phyloP scores from a whole-genome alignment of 1,140 invertebrate species.

The Zaprionus camerounensis region DNA sequence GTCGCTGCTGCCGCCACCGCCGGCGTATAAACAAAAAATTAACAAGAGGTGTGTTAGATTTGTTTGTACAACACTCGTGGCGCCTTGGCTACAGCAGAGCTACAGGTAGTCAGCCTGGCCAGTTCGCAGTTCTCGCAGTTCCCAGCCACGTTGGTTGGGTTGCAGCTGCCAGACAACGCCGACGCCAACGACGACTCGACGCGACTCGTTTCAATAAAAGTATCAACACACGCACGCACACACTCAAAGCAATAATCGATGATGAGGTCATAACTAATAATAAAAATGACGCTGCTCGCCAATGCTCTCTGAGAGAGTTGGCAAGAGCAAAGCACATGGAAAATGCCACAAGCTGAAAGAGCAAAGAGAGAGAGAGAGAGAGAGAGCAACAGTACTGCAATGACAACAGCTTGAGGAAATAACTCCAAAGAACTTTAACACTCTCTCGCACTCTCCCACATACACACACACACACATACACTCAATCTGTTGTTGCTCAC shows the following conservation, averaged over 20 bases:
- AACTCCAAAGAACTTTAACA: conserved; percentile 28
- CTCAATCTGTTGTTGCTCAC: background rate
- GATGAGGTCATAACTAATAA: conserved; percentile 84
- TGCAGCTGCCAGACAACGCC: conserved; percentile 38
- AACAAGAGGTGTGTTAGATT: conserved; percentile 64
- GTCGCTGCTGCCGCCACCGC: conserved; percentile 3
- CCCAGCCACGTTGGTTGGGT: conserved; percentile 36
- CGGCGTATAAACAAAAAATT: conserved; percentile 37
- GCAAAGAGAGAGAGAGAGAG: conserved; percentile 7
- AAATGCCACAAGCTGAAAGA: conserved; percentile 21
- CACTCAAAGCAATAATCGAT: conserved; percentile 80
- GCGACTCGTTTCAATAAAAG: conserved; percentile 75
- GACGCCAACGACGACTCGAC: conserved; percentile 36
- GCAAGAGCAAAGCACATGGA: conserved; percentile 50
- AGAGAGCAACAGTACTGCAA: conserved; percentile 7
- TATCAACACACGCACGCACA: conserved; percentile 62
- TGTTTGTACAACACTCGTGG: conserved; percentile 73
- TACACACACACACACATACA: background rate
- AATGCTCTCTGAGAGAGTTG: conserved; percentile 40
- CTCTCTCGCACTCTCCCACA: conserved; percentile 7
- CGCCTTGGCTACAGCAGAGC: conserved; percentile 48
- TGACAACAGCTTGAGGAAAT: conserved; percentile 34
- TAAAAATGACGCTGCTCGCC: conserved; percentile 81
- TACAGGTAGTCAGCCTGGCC: conserved; percentile 44
- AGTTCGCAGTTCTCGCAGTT: conserved; percentile 19